Percentiles rank a stretch among this genome's conserved stretches.
Evolutionary conservation across 2,888 invertebrate species (phyloP).

Genomic region (Theodoxus fluviatilis): DNA sequence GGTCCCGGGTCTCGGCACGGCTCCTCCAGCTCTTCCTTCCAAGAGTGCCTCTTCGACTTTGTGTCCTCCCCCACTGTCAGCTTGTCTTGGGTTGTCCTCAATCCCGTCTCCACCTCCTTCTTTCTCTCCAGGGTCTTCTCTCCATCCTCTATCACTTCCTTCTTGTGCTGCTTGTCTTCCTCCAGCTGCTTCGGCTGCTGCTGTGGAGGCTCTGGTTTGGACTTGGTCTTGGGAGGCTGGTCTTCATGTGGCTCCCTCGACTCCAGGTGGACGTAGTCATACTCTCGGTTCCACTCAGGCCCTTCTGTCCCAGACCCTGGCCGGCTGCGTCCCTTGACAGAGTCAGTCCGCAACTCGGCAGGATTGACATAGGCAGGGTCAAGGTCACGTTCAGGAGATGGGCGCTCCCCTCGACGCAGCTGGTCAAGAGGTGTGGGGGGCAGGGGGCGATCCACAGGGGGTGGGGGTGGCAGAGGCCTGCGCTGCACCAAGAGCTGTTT

Average conservation of each 20-base stretch:
- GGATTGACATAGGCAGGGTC: slow-evolving; percentile 28
- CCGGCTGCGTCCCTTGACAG: not conserved
- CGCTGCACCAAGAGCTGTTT: slow-evolving; percentile 70
- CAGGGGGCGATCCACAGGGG: slow-evolving; percentile 44
- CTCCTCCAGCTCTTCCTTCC: too few species aligned
- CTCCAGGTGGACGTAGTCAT: slow-evolving; percentile 84
- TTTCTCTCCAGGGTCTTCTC: not conserved
- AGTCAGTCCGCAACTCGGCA: slow-evolving; percentile 20
- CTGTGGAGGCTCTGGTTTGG: too few species aligned
- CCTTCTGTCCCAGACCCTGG: slow-evolving; percentile 11
- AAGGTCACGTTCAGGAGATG: too few species aligned
- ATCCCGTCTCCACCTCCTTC: not conserved
- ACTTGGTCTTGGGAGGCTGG: too few species aligned
- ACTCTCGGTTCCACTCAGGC: slow-evolving; percentile 80
- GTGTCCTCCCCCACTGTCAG: not conserved
- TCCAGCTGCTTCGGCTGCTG: too few species aligned
- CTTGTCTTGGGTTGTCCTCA: not conserved
- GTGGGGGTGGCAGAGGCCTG: slow-evolving; percentile 67
- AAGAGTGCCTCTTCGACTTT: not conserved
- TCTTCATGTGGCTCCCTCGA: slow-evolving; percentile 70
- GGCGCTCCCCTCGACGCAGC: too few species aligned
- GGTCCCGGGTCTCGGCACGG: too few species aligned
- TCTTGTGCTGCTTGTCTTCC: not conserved
- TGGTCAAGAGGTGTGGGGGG: slow-evolving; percentile 40
- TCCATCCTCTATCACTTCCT: not conserved